Conservation (phyloP, 2,113 vertebrate genomes). For the Saguinus imperator region DNA sequence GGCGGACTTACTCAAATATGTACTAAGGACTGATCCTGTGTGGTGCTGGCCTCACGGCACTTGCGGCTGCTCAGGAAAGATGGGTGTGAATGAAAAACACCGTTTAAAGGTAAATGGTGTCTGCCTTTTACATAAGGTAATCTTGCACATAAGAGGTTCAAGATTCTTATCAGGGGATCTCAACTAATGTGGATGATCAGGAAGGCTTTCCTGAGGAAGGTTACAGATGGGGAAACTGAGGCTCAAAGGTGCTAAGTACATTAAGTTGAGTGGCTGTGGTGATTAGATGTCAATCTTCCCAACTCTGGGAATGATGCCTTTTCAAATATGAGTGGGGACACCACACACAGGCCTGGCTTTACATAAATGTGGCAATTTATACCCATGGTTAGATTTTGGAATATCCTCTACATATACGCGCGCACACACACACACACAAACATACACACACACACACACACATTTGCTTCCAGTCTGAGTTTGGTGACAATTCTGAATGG, state of each 20-base stretch:
- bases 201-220: not conserved
- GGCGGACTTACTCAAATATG: not conserved
- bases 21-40: not conserved
- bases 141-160: too few species aligned
- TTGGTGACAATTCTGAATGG: not conserved
- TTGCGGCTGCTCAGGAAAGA: not conserved
- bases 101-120: not conserved
- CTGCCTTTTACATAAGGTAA: too few species aligned
- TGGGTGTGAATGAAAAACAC: rapidly evolving
- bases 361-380: not conserved
- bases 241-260: not conserved
- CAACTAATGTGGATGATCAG: rapidly evolving
- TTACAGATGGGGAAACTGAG: not conserved
- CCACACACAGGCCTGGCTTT: not conserved
- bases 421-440: not conserved
- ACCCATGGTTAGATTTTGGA: not conserved
- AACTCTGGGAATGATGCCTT: not conserved
- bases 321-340: not conserved
- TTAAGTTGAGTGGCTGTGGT: not conserved
- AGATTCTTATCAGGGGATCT: not conserved
- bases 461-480: constrained; percentile 31
- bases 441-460: not conserved
- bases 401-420: rapidly evolving
- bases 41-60: not conserved
- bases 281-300: not conserved